Evolutionary conservation across 2,797 vertebrate genomes (phyloP).

Genomic region (Heliangelus exortis): DNA sequence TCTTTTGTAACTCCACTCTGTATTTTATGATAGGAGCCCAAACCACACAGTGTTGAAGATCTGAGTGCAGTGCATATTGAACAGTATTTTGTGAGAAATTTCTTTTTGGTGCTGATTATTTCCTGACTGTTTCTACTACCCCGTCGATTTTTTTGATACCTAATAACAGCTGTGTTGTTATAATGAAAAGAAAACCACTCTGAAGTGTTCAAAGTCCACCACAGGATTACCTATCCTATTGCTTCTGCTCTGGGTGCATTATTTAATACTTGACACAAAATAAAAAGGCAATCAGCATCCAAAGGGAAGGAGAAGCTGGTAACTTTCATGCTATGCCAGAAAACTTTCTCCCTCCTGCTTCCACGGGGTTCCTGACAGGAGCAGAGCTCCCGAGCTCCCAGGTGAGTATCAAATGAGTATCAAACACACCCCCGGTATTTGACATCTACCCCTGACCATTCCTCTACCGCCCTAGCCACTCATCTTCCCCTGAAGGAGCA

Average conservation of each 20-base stretch:
- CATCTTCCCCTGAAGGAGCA: too few species aligned
- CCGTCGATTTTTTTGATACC: not conserved
- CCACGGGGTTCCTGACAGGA: too few species aligned
- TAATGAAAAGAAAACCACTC: not conserved
- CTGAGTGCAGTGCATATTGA: fast-evolving
- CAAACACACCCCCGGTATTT: too few species aligned
- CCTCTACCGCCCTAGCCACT: not conserved
- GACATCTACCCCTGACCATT: too few species aligned
- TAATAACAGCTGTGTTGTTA: not conserved
- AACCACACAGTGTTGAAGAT: not conserved
- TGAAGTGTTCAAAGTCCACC: not conserved
- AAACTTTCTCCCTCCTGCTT: too few species aligned
- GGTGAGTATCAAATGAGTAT: too few species aligned
- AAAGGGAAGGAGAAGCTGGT: fast-evolving
- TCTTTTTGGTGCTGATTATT: not conserved
- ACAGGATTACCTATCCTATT: not conserved
- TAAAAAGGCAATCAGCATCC: not conserved
- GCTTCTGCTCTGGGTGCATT: not conserved
- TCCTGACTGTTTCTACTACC: not conserved
- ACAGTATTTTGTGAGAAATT: not conserved
- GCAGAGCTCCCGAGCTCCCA: too few species aligned
- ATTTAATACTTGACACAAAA: not conserved
- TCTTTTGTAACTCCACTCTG: not conserved
- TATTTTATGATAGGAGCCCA: not conserved
- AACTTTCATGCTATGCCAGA: not conserved